phyloP scores from a whole-genome alignment of 2,113 vertebrate species.

The Scomber japonicus region DNA sequence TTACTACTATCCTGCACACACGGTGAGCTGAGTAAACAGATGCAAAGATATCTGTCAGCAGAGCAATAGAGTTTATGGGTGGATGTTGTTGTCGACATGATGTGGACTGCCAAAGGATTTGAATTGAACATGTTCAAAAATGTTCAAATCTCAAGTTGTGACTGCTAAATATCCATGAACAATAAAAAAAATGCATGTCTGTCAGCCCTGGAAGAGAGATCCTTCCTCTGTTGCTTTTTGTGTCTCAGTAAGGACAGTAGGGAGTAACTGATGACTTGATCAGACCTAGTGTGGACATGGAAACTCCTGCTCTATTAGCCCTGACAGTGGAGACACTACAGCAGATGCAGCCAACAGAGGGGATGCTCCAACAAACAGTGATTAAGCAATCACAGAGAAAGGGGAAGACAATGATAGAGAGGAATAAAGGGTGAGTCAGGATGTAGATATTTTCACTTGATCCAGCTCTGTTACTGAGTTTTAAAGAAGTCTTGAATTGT shows the following conservation, averaged over 20 bases:
- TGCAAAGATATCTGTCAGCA: no score
- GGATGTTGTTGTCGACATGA: no score
- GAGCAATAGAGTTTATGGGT: no score
- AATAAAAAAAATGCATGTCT: no score
- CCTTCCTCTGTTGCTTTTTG: no score
- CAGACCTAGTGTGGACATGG: neutral
- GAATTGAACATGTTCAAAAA: no score
- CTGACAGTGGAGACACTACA: slow-evolving; percentile 7
- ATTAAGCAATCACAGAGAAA: slow-evolving; percentile 29
- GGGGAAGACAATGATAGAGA: slow-evolving; percentile 15
- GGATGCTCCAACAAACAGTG: neutral
- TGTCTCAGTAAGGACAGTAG: neutral
- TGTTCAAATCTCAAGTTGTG: no score
- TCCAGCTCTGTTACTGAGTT: neutral
- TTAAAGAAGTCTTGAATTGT: slow-evolving; percentile 15
- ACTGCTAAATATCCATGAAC: no score
- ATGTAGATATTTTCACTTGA: neutral
- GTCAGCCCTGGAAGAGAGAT: no score
- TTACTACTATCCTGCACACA: no score
- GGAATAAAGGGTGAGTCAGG: neutral
- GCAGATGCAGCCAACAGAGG: slow-evolving; percentile 11
- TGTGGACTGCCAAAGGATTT: no score
- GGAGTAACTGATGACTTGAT: slow-evolving; percentile 5
- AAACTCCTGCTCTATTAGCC: neutral
- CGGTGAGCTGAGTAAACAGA: no score